Base-by-base conservation (phyloP, 2,113 vertebrate genomes). In the Stigmatopora argus region DNA sequence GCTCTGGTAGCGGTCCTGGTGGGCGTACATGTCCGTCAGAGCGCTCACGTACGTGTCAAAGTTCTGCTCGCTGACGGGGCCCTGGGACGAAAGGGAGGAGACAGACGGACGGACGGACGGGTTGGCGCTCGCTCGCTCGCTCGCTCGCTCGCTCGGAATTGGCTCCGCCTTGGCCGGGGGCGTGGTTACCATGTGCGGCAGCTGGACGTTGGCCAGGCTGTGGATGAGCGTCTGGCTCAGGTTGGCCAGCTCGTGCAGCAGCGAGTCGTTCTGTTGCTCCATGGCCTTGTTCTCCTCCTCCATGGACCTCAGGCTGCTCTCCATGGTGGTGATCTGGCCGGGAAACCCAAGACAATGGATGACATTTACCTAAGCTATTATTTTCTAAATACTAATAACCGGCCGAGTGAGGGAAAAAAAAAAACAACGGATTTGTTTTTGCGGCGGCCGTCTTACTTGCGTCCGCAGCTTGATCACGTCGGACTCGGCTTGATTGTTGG, bases 41-140 rank as follows among this genome's bases (percentile, higher is more conserved):
- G 96, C 96, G 86, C 93, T 98, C 93, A 99, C 97, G 88, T 99
- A 99, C 74, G 94, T 92, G 93, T 99, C 96, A 94, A 99, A 98
- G 94, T 99, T 99, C 93, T 99, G 97, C 92, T 98, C 96, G 85
- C 96, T 98, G 94, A 99, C 98, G 89, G 97, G 97, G 89, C 98
- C 97, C 97, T 99, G 93, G 77, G 90, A 67, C 67, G 11, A 47
- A 17, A 35, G 5, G 15, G n/a, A n/a, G 2, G 63, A 76, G 55
- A 63, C 23, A 49, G 3, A 31, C 3, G 26, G 26, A 31, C 26
- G 3, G 3, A 31, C 3, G 26, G 26, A 31, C 26, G 3, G 26
- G 26, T 31, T 31, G 26, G 26, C 26, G n/a, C n/a, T n/a, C n/a
- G n/a, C n/a, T n/a, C n/a, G n/a, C n/a, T n/a, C n/a, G n/a, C n/a